These are phyloP conservation scores for Petrophora chlorosata DNA, from an alignment of 2,888 invertebrate species.

Conservation along the genomic window DNA sequence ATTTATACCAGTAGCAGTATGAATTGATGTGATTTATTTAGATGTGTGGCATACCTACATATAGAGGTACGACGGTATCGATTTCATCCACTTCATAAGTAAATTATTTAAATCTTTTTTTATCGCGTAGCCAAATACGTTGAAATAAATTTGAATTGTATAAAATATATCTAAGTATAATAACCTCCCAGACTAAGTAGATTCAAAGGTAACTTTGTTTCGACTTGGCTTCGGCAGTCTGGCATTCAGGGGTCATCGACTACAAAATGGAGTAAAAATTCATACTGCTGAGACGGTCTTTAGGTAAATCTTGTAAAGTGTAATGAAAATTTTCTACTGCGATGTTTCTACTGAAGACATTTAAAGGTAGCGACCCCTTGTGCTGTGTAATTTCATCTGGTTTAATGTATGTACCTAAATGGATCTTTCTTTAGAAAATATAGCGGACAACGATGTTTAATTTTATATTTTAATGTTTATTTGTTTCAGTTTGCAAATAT, in stretches of 20 bases:
- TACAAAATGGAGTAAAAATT: conserved; percentile 34
- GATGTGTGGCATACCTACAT: no score
- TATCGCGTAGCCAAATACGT: background rate
- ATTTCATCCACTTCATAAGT: background rate
- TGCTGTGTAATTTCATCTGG: no score
- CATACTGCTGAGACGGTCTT: background rate
- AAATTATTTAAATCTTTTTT: background rate
- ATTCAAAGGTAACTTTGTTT: conserved; percentile 30
- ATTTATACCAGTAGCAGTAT: no score
- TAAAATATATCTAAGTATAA: no score
- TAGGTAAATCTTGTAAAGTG: background rate
- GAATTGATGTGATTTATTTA: no score
- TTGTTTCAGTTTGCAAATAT: conserved; percentile 92
- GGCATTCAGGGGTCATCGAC: conserved; percentile 63
- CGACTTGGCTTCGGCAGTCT: conserved; percentile 38
- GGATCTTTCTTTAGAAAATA: background rate
- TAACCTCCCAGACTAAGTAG: no score
- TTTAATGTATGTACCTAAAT: no score
- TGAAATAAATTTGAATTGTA: conserved; percentile 11
- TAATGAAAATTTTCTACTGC: background rate
- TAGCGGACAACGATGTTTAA: no score
- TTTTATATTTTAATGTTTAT: conserved; percentile 37
- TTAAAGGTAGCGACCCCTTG: no score
- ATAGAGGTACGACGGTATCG: no score
- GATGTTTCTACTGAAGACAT: no score